A percentile compares a stretch with the other conserved stretches of the same genome.
Evolutionary conservation across 2,797 vertebrate species (phyloP).

Genomic region (Nannoperca obscura): DNA sequence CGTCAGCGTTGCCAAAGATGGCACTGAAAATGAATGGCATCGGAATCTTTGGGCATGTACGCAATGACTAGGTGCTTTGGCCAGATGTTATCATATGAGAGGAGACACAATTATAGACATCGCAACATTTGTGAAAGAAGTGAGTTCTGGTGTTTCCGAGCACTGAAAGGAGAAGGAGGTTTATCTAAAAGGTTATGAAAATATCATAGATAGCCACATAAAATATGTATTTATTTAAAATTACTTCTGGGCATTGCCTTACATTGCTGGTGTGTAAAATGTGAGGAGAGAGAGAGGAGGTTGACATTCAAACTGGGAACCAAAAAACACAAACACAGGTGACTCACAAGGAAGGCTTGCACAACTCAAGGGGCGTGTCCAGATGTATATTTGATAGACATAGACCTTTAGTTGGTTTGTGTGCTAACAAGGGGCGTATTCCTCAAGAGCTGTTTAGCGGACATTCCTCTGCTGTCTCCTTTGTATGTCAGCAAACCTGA

Average conservation of each 20-base stretch:
- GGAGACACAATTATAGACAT: conserved; percentile 16
- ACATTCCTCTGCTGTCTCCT: neutral
- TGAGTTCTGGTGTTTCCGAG: neutral
- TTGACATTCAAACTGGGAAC: neutral
- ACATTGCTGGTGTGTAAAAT: neutral
- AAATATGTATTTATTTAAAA: neutral
- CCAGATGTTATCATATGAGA: conserved; percentile 4
- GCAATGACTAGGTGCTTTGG: conserved; percentile 29
- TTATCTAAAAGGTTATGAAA: conserved; percentile 1
- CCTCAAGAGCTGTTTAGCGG: neutral
- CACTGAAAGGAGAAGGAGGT: neutral
- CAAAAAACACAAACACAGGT: conserved; percentile 35
- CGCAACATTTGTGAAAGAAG: conserved; percentile 3
- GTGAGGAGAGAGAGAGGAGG: neutral
- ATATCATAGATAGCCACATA: neutral
- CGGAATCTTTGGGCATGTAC: conserved; percentile 36
- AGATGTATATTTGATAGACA: conserved; percentile 2
- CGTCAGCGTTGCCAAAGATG: conserved; percentile 11
- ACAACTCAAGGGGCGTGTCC: conserved; percentile 16
- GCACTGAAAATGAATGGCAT: conserved; percentile 16
- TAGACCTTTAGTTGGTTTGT: conserved; percentile 4
- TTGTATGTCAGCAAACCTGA: neutral
- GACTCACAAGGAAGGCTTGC: conserved; percentile 34
- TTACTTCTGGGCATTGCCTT: neutral
- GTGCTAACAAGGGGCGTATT: neutral